Evolutionary conservation across 2,113 vertebrate genomes (phyloP).

Genomic region (Melanotaenia duboulayi): DNA sequence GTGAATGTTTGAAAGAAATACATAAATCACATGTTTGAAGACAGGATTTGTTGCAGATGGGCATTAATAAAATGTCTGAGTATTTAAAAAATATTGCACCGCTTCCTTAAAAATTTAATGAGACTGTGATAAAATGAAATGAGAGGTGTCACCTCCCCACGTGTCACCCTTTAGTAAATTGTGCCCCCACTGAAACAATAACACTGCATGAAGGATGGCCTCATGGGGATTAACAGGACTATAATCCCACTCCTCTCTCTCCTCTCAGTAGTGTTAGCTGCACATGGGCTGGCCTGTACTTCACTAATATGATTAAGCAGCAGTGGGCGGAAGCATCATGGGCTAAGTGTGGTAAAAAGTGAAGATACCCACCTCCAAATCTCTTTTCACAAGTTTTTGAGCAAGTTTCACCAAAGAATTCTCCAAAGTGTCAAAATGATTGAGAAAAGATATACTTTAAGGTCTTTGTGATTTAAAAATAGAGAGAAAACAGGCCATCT

Average conservation of each 20-base stretch:
- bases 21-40: background rate
- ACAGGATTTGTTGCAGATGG: background rate
- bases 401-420: conserved; percentile 44
- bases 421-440: conserved; percentile 73
- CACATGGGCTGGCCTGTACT: conserved; percentile 56
- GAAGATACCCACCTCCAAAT: conserved; percentile 30
- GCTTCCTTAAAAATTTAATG: background rate
- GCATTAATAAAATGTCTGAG: background rate
- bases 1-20: background rate
- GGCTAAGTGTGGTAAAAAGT: conserved; percentile 34
- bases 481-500: conserved; percentile 90
- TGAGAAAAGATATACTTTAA: conserved; percentile 66
- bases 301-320: conserved; percentile 78
- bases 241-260: conserved; percentile 72
- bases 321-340: conserved; percentile 51
- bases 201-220: conserved; percentile 53
- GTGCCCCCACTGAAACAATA: conserved; percentile 58
- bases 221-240: conserved; percentile 67
- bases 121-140: conserved; percentile 11
- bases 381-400: conserved; percentile 11
- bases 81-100: background rate
- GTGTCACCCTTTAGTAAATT: conserved; percentile 54
- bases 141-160: conserved; percentile 9
- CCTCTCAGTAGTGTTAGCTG: conserved; percentile 55
- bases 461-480: conserved; percentile 78